phyloP scores from a whole-genome alignment of 2,113 vertebrate species.

The Hyaena hyaena region DNA sequence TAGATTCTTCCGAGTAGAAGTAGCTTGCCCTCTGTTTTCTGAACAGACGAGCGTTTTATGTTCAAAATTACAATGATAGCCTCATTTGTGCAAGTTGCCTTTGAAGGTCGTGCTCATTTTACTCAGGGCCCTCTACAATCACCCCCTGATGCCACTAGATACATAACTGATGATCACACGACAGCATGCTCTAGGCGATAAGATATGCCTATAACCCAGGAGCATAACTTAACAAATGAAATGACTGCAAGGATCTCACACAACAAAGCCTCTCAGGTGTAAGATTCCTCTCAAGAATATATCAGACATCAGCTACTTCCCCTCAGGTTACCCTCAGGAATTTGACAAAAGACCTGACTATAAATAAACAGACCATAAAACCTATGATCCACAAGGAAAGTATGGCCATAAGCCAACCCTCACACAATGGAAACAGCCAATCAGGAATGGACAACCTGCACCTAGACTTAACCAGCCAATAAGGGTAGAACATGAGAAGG shows the following conservation, averaged over 20 bases:
- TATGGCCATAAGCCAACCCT: no score
- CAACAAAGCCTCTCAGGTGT: no score
- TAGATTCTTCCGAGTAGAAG: neutral
- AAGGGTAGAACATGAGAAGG: no score
- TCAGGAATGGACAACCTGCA: no score
- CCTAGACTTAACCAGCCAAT: no score
- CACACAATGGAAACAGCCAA: no score
- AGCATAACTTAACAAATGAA: neutral
- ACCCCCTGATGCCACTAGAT: neutral
- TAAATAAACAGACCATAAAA: no score
- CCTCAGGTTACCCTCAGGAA: no score
- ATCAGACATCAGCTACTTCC: no score
- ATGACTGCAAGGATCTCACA: neutral
- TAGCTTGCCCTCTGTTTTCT: neutral
- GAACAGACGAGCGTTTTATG: neutral
- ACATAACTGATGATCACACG: neutral
- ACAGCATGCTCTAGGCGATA: neutral
- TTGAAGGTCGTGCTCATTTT: neutral
- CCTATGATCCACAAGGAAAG: no score
- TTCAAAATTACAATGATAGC: neutral
- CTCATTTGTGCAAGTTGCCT: neutral
- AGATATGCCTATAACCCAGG: neutral
- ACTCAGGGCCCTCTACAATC: neutral
- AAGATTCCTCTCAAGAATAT: no score
- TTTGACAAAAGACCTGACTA: no score